A percentile compares a stretch with the other conserved stretches of the same genome.
These are phyloP conservation scores for Ellobium chinense DNA, from an alignment of 2,888 invertebrate genomes.

Conservation along the genomic window DNA sequence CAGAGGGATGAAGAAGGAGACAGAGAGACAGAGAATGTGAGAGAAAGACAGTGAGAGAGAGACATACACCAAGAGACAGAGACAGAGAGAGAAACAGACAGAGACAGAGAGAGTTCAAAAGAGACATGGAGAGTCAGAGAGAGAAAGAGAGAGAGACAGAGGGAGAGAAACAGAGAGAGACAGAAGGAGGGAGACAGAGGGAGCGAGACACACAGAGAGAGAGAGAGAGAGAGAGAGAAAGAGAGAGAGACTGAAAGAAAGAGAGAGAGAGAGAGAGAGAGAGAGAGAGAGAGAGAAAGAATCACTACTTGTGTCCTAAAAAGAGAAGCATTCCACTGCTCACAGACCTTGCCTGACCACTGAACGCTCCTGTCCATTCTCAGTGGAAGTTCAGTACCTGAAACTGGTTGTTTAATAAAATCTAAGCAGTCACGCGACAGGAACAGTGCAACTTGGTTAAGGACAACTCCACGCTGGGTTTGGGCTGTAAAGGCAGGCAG, in stretches of 20 bases:
- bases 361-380: too few species aligned
- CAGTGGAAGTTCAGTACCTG: too few species aligned
- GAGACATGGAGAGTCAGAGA: background rate
- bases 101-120: background rate
- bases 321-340: too few species aligned
- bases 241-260: background rate
- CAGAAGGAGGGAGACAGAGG: background rate
- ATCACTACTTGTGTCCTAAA: background rate
- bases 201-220: background rate
- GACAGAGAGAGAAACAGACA: background rate
- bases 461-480: too few species aligned
- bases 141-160: background rate
- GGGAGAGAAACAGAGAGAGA: background rate
- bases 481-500: too few species aligned
- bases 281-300: background rate
- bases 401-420: too few species aligned
- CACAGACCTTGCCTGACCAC: too few species aligned
- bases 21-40: background rate
- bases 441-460: too few species aligned
- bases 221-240: background rate
- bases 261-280: background rate
- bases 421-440: too few species aligned
- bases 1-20: background rate
- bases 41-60: background rate
- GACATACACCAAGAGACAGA: background rate